Conservation (phyloP, 2,888 invertebrate genomes). For the Caenorhabditis macrosperma region DNA sequence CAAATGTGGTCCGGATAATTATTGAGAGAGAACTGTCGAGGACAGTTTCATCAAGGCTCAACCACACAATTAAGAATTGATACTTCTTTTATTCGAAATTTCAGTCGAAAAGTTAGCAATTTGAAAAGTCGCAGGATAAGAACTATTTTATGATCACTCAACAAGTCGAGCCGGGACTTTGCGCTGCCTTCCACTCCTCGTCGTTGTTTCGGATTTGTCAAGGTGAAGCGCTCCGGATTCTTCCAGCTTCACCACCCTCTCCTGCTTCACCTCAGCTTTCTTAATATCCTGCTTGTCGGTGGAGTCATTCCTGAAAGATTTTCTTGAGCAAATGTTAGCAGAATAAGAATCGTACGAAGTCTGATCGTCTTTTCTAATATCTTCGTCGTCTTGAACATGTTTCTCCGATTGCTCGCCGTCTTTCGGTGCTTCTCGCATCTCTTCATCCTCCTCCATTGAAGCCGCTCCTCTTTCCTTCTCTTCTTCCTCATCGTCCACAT, state of each 20-base stretch:
- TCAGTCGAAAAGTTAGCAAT: no score
- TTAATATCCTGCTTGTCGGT: neutral
- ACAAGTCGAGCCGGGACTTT: slow-evolving; percentile 44
- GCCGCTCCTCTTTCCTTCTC: neutral
- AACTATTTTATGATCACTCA: slow-evolving; percentile 1
- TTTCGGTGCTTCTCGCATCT: neutral
- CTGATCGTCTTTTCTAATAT: neutral
- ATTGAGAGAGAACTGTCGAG: no score
- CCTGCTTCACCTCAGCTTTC: neutral
- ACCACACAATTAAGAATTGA: no score
- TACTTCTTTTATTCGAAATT: no score
- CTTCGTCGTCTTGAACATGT: neutral
- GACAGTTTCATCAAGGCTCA: no score
- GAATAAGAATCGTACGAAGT: no score
- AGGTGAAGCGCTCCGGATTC: neutral
- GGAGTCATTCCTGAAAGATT: neutral
- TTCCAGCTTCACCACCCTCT: neutral
- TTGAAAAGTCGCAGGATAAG: no score
- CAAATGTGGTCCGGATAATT: no score
- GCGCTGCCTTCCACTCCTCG: slow-evolving; percentile 40
- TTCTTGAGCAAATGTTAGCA: no score
- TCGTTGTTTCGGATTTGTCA: slow-evolving; percentile 6
- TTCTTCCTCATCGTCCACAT: neutral
- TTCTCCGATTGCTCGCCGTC: neutral
- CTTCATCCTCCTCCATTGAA: neutral